phyloP scores from a whole-genome alignment of 2,113 vertebrate species.

The Melanostigma gelatinosum region DNA sequence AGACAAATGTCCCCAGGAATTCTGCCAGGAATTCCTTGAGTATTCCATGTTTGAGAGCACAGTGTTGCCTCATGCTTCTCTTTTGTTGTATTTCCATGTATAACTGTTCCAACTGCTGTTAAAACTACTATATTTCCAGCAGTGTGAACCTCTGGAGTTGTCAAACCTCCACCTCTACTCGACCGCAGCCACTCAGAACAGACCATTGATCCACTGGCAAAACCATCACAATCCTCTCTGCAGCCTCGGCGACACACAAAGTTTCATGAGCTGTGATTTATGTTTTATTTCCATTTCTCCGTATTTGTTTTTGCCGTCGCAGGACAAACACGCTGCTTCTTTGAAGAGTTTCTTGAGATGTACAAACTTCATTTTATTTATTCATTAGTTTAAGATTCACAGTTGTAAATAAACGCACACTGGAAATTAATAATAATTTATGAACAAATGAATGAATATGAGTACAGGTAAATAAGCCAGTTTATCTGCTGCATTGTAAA shows the following conservation, averaged over 20 bases:
- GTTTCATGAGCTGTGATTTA: not conserved
- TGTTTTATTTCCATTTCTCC: not conserved
- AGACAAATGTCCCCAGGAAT: conserved; percentile 92
- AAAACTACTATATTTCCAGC: conserved; percentile 39
- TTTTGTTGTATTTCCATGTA: conserved; percentile 68
- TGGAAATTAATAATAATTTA: conserved; percentile 59
- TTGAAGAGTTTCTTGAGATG: not conserved
- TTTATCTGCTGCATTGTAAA: not conserved
- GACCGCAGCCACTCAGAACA: conserved; percentile 63
- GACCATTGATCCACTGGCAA: conserved; percentile 65
- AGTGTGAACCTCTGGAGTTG: conserved; percentile 42
- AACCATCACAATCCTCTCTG: conserved; percentile 8
- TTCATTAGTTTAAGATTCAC: conserved; percentile 13
- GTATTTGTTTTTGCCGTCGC: not conserved
- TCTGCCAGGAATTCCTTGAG: conserved; percentile 92
- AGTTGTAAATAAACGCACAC: conserved; percentile 26
- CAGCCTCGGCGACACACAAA: not conserved
- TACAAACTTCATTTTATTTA: conserved; percentile 28
- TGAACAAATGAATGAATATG: conserved; percentile 13
- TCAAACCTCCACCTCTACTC: conserved; percentile 58
- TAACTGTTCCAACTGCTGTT: conserved; percentile 41
- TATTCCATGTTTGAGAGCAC: conserved; percentile 88
- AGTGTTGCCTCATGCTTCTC: conserved; percentile 86
- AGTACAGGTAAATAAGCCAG: conserved; percentile 9
- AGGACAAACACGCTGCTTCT: conserved; percentile 6